A percentile compares a stretch with the other conserved stretches of the same genome.
Conservation (phyloP, 2,888 invertebrate genomes). For the Coelopa pilipes region DNA sequence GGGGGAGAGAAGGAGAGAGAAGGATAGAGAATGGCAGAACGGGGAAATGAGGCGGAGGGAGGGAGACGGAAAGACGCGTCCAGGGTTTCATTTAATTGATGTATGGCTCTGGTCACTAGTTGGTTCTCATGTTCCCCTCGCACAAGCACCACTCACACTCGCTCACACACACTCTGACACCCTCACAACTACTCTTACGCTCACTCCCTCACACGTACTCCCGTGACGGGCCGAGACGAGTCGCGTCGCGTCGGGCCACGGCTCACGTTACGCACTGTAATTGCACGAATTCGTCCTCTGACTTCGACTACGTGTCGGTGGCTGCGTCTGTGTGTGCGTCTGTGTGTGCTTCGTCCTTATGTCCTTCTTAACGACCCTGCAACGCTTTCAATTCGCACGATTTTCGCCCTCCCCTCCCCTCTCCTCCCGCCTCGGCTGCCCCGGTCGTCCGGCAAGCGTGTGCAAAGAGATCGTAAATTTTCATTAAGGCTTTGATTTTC, state of each 20-base stretch:
- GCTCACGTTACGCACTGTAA: constrained; percentile 6
- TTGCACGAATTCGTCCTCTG: background rate
- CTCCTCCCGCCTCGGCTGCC: too few species aligned
- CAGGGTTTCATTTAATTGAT: constrained; percentile 25
- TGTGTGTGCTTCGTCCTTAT: constrained; percentile 9
- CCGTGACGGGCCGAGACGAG: too few species aligned
- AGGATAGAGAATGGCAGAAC: too few species aligned
- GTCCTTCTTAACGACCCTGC: constrained; percentile 1
- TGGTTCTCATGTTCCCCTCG: too few species aligned
- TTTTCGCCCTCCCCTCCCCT: background rate
- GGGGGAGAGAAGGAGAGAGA: too few species aligned
- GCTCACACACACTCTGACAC: background rate
- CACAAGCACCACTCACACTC: background rate
- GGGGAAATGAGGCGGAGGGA: too few species aligned
- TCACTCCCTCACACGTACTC: background rate
- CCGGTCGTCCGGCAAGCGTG: too few species aligned
- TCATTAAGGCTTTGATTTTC: constrained; percentile 10
- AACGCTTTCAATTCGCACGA: background rate
- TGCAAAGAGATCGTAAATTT: background rate
- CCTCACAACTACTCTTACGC: too few species aligned
- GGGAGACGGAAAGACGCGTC: background rate
- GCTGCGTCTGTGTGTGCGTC: background rate
- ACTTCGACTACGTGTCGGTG: background rate
- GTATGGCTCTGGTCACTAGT: constrained; percentile 12
- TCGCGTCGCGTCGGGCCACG: background rate